A percentile compares a stretch with the other conserved stretches of the same genome.
phyloP scores from a whole-genome alignment of 2,797 vertebrate genomes.

The Aselliscus stoliczkanus region DNA sequence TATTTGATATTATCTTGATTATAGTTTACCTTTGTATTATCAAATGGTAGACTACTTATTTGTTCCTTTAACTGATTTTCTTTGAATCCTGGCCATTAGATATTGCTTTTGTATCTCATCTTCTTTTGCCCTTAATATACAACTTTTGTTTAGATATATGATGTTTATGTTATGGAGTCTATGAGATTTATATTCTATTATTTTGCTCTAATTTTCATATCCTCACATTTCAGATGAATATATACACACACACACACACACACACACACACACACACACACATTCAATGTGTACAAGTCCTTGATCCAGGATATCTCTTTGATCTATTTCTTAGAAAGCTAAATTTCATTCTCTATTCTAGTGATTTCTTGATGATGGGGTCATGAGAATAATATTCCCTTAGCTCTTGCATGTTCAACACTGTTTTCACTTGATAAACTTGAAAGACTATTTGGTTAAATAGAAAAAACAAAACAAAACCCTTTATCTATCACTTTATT shows the following conservation, averaged over 20 bases:
- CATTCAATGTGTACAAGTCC: background rate
- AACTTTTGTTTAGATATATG: background rate
- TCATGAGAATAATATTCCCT: background rate
- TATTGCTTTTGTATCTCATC: background rate
- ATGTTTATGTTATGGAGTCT: background rate
- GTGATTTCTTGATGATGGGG: background rate
- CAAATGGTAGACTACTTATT: background rate
- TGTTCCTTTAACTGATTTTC: background rate
- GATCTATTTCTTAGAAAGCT: background rate
- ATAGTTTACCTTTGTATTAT: background rate
- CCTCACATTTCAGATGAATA: background rate
- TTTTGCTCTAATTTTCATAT: background rate
- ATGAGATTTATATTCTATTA: background rate
- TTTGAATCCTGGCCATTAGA: background rate
- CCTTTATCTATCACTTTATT: background rate
- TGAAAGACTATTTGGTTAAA: background rate
- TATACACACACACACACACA: too few species aligned
- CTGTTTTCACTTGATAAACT: background rate
- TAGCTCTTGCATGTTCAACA: background rate
- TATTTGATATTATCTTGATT: background rate
- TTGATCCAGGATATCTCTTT: background rate
- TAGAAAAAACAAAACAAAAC: background rate
- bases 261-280: too few species aligned
- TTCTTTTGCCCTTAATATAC: background rate
- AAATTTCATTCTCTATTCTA: background rate